These are phyloP conservation scores for Drosophila meridionalis DNA, from an alignment of 2,888 invertebrate genomes.

Conservation along the genomic window DNA sequence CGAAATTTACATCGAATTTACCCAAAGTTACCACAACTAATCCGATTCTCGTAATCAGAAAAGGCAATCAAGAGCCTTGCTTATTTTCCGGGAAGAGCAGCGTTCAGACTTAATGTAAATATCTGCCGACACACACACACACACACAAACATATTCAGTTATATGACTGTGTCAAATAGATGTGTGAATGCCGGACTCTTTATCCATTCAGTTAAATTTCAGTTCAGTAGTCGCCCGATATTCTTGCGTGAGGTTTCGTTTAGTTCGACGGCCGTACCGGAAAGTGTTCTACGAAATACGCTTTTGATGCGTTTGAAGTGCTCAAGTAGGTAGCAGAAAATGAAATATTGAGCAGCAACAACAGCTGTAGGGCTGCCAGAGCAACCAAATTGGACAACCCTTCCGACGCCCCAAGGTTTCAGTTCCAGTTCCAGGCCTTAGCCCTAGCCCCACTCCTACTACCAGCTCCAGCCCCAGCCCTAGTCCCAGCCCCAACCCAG, in stretches of 20 bases:
- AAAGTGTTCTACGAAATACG: constrained; percentile 10
- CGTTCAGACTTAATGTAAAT: background rate
- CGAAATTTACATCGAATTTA: background rate
- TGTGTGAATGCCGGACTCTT: background rate
- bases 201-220: background rate
- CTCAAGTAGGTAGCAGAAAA: constrained; percentile 17
- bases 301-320: constrained; percentile 17
- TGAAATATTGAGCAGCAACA: constrained; percentile 32
- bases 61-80: constrained; percentile 2
- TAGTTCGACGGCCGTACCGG: background rate
- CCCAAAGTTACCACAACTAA: background rate
- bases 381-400: constrained; percentile 27
- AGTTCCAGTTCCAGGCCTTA: background rate
- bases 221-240: background rate
- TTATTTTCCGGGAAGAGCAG: constrained; percentile 1
- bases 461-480: background rate
- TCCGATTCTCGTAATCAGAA: constrained; percentile 2
- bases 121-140: background rate
- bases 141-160: background rate
- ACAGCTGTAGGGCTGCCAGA: constrained; percentile 15
- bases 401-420: constrained; percentile 1
- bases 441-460: background rate
- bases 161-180: background rate
- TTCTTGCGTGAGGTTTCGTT: background rate
- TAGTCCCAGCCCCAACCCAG: background rate